phyloP scores from a whole-genome alignment of 2,888 invertebrate genomes.

The Cheilosia grossa region DNA sequence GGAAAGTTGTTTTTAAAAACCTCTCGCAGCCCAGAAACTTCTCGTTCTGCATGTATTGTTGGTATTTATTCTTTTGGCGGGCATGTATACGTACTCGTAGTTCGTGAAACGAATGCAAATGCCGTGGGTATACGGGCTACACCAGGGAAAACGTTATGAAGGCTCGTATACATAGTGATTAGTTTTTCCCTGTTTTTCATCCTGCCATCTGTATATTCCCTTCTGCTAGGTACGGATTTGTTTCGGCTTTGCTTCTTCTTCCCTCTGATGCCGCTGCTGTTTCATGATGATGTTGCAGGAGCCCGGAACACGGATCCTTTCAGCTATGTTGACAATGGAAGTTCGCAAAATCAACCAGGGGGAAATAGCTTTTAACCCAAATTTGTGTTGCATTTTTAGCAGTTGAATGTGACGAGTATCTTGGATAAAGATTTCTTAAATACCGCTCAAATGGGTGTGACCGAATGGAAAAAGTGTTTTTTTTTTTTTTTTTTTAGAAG shows the following conservation, averaged over 20 bases:
- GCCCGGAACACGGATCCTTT: conserved; percentile 27
- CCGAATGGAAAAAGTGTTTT: neutral
- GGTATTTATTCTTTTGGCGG: conserved; percentile 31
- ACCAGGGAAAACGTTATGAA: conserved; percentile 43
- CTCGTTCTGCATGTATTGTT: conserved; percentile 55
- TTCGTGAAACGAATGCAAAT: conserved; percentile 51
- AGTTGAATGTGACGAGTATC: conserved; percentile 30
- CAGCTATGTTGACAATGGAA: conserved; percentile 49
- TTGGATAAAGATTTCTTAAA: conserved; percentile 10
- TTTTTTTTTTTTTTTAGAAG: too few species aligned
- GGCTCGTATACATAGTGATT: conserved; percentile 51
- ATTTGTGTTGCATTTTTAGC: conserved; percentile 44
- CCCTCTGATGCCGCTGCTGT: neutral
- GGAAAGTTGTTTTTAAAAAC: conserved; percentile 44
- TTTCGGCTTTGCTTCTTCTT: conserved; percentile 29
- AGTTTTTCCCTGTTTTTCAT: conserved; percentile 26
- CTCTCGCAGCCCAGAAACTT: conserved; percentile 43
- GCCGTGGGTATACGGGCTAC: conserved; percentile 25
- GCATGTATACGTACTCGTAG: neutral
- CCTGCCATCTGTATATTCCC: neutral
- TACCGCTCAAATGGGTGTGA: neutral
- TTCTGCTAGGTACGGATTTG: conserved; percentile 37
- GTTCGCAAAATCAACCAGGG: conserved; percentile 39
- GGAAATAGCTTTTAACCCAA: conserved; percentile 56
- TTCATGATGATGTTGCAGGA: conserved; percentile 24